These are phyloP conservation scores for Druceiella hillmani DNA, from an alignment of 2,888 invertebrate genomes.

Conservation along the genomic window DNA sequence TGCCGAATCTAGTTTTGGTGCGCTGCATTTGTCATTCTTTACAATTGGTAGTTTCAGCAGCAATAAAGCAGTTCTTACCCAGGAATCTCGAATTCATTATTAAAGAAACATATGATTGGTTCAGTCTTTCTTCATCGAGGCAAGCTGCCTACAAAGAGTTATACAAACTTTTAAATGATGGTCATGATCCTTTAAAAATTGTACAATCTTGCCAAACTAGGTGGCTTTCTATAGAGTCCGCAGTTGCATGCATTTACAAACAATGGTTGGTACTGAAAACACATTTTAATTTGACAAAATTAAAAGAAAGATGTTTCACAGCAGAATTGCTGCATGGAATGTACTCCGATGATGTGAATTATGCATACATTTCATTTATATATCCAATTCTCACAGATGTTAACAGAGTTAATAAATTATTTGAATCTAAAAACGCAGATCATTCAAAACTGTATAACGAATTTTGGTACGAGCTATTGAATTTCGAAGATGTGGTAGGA, in stretches of 20 bases:
- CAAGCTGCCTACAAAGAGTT: conserved; percentile 19
- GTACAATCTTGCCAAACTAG: conserved; percentile 24
- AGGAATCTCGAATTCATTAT: conserved; percentile 1
- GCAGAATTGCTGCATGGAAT: too few species aligned
- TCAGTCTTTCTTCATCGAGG: conserved; percentile 23
- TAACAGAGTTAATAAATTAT: too few species aligned
- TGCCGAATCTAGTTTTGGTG: too few species aligned
- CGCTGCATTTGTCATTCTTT: background rate
- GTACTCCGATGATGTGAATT: too few species aligned
- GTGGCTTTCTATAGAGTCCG: conserved; percentile 26
- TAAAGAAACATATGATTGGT: conserved; percentile 29
- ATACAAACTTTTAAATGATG: conserved; percentile 23
- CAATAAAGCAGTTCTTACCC: conserved; percentile 1
- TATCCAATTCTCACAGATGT: too few species aligned
- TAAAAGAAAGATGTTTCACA: too few species aligned
- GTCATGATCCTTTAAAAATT: conserved; percentile 24
- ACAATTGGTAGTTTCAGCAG: conserved; percentile 3
- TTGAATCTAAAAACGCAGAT: too few species aligned
- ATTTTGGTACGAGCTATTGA: too few species aligned
- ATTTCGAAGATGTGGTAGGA: too few species aligned
- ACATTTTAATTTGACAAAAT: too few species aligned
- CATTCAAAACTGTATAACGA: too few species aligned
- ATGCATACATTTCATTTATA: too few species aligned
- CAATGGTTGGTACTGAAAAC: conserved; percentile 30
- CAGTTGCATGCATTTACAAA: conserved; percentile 24